Conservation (phyloP, 2,888 invertebrate species). For the Caenorhabditis sp. region DNA sequence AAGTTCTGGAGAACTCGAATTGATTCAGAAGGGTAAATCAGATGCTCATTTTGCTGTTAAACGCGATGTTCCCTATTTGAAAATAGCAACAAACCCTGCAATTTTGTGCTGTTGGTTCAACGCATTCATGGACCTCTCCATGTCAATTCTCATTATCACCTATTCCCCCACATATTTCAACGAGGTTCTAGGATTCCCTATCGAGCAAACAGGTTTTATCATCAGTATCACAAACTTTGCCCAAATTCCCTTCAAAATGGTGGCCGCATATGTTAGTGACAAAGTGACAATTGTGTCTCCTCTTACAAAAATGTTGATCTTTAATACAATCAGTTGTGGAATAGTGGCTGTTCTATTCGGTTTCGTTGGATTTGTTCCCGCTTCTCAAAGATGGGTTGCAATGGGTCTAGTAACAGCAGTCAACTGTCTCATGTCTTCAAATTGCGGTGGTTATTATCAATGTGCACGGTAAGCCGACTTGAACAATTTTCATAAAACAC, state of each 20-base stretch:
- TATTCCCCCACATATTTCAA: conserved; percentile 33
- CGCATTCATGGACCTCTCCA: conserved; percentile 34
- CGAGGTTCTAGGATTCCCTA: conserved; percentile 26
- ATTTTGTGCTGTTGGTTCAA: conserved; percentile 38
- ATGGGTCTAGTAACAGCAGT: conserved; percentile 20
- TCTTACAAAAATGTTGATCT: conserved; percentile 29
- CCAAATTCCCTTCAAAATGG: conserved; percentile 36
- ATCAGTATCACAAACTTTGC: conserved; percentile 29
- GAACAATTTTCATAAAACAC: neutral
- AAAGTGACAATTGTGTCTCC: conserved; percentile 11
- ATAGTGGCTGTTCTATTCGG: conserved; percentile 26
- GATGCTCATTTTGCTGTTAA: conserved; percentile 22
- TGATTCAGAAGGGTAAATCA: conserved; percentile 29
- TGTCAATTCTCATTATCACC: conserved; percentile 34
- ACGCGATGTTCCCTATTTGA: conserved; percentile 1
- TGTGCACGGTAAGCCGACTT: conserved; percentile 16
- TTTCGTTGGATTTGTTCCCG: conserved; percentile 22
- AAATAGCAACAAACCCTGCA: conserved; percentile 20
- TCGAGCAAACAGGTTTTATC: conserved; percentile 27
- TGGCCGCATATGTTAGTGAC: conserved; percentile 33
- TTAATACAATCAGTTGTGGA: conserved; percentile 35
- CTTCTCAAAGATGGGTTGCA: conserved; percentile 20
- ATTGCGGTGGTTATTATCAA: conserved; percentile 35
- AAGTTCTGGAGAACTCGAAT: conserved; percentile 7
- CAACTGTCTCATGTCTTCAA: conserved; percentile 28